phyloP scores from a whole-genome alignment of 2,888 invertebrate species.

The Oxytorus armatus region DNA sequence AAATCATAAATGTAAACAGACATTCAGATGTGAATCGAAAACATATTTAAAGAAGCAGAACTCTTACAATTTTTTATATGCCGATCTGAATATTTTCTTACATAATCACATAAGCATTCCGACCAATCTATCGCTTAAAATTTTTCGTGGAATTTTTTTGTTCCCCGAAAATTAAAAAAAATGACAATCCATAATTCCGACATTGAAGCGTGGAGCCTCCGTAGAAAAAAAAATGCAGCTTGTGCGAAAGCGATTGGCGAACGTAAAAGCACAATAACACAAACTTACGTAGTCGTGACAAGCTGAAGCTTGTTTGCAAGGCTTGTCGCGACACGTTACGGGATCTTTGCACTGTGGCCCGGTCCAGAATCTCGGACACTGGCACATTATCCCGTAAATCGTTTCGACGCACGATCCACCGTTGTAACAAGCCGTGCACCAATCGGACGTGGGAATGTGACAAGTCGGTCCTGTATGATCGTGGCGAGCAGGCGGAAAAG shows the following conservation, averaged over 20 bases:
- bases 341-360: conserved; percentile 85
- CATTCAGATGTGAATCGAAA: too few species aligned
- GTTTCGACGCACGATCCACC: conserved; percentile 84
- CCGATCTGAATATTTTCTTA: too few species aligned
- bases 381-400: conserved; percentile 76
- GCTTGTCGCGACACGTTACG: conserved; percentile 84
- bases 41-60: too few species aligned
- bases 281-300: conserved; percentile 89
- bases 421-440: conserved; percentile 85
- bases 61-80: too few species aligned
- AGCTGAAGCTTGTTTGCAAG: conserved; percentile 87
- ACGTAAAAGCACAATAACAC: conserved; percentile 29
- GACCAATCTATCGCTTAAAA: too few species aligned
- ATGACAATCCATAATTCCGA: too few species aligned
- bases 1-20: too few species aligned
- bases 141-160: too few species aligned
- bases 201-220: too few species aligned
- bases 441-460: conserved; percentile 73
- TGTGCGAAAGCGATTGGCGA: conserved; percentile 36
- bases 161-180: too few species aligned
- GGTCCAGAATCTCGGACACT: conserved; percentile 80
- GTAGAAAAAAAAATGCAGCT: background rate
- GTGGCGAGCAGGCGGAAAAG: conserved; percentile 34
- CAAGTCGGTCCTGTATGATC: conserved; percentile 75
- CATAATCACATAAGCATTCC: too few species aligned